Base-by-base conservation (phyloP, 2,888 invertebrate species). In the Cephus runcator region DNA sequence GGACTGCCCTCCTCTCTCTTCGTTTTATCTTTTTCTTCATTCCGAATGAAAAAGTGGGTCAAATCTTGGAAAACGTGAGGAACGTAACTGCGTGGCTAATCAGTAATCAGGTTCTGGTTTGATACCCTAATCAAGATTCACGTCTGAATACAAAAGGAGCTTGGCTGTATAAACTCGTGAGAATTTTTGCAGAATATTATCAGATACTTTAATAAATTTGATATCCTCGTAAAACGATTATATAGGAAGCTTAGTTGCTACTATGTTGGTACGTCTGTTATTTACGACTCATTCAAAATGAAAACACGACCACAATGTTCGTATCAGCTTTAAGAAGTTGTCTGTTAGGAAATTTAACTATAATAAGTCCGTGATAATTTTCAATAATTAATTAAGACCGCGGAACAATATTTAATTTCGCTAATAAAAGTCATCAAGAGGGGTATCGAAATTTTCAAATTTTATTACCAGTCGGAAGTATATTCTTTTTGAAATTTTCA, bases 211-310 rank as follows among this genome's bases (percentile, higher is more conserved):
- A 56, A 79, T 80, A 82, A 85, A 85, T 84, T 86, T 83, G 81
- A 86, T 85, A 79, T 80, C 81, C 81, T 84, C 82, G 85, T 83
- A 85, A 86, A 86, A 83, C 81, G 85, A 85, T 86, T 86, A 85
- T 80, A 79, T 79, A 34, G 56, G 80, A 9, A 23, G 2, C 56
- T 15, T 56, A 1, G 56, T 1, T 56, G 23, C 23, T 56, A 56
- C 23, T 23, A 23, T 9, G 56, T 9, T 56, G 56, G 23, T 23
- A 15, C 56, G 23, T 56, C 23, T 56, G 56, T 56, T 56, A 56
- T 9, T 23, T 23, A 9, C 1, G 23, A 56, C 23, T 56, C 9
- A 2, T 56, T 56, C 23, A 0, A 56, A 6, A 56, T 56, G 23
- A 56, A 56, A 56, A 9, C 23, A 56, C 56, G 23, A 56, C 23